Base-by-base conservation (phyloP, 2,797 vertebrate species). In the Enteromius trimaculatus region DNA sequence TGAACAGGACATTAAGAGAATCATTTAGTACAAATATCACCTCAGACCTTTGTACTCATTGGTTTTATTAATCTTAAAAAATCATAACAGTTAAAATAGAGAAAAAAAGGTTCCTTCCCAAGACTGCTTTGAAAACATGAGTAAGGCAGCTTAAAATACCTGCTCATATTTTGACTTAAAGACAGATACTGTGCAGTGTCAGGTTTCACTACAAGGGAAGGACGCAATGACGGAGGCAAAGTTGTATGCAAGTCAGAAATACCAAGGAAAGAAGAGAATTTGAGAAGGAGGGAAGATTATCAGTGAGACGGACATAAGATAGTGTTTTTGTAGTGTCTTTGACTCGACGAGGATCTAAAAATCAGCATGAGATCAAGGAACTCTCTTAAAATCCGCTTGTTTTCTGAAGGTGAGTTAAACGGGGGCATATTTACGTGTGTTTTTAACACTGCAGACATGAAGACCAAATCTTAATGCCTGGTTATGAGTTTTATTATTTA, bases 281-380 rank as follows among this genome's bases (percentile, higher is more conserved):
- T 65, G n/a, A 71, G 70, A 60, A 76, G 77, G 71, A 85, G 86
- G 88, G 87, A 85, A n/a, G 85, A 81, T 69, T 69, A 77, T 83
- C 49, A 72, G 62, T 66, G 65, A 42, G 55, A 81, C 19, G 44
- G 65, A 81, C 80, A 14, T 65, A 77, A 68, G 42, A 47, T 84
- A 72, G 6, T 66, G 16, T 44, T 62, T 69, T 51, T 79, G 64
- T 39, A 53, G 42, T 31, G 21, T 21, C 37, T 68, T 79, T 37
- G 26, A 37, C 26, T 68, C 7, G 29, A 78, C 29, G 21, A 79
- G 64, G 29, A 37, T 80, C 49, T 68, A 53, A 80, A 69, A 44
- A 42, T 53, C 39, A 72, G 23, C 31, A 80, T 80, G 83, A 80
- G 70, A 76, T 84, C 77, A 39, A 76, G 51, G 49, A 80, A 80